Base-by-base conservation (phyloP, 2,888 invertebrate genomes). In the Aethes cnicana region DNA sequence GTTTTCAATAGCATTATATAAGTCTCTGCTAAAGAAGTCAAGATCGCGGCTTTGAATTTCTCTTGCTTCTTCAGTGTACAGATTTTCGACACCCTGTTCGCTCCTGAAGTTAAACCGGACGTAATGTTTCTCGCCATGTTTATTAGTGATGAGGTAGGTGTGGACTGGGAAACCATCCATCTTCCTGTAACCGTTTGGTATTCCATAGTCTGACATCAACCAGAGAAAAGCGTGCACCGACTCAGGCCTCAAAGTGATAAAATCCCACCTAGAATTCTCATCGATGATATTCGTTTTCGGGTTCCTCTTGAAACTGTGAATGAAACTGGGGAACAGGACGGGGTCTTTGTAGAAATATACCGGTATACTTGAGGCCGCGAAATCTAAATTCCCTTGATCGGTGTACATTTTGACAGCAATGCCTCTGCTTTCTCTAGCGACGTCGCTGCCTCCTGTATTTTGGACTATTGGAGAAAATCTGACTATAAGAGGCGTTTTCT, bases 81-180 rank as follows among this genome's bases (percentile, higher is more conserved):
- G 70, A 73, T 94, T 94, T 72, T 94, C 93, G 60, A 97, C 94
- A 8, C 95, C 95, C 79, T 96, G 96, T 74, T 96, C 92, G 5
- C 96, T 95, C 91, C 95, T 95, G 70, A 93, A 94, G 75, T 97
- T 96, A 85, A 97, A 97, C 88, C 96, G 96, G 61, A 95, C 95
- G 74, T 94, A 97, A 59, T 94, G 87, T 4, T 91, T 78, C 48
- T 94, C 91, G 0, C 93, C 92, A 2, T 92, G 79, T 8, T 84
- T 90, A 77, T 97, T 97, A 17, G 96, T 92, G 56, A 97, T 74
- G 75, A 96, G 96, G 79, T 95, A 97, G 0, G 97, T 95, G 76
- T 98, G 97, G 0, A 95, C 95, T 3, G 96, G 95, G 65, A 95
- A 98, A 28, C 95, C 96, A 69, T 97, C 95, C 96, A 97, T 97